Percentiles rank a stretch among this genome's conserved stretches.
Evolutionary conservation across 2,797 vertebrate genomes (phyloP).

Genomic region (Coreius guichenoti): DNA sequence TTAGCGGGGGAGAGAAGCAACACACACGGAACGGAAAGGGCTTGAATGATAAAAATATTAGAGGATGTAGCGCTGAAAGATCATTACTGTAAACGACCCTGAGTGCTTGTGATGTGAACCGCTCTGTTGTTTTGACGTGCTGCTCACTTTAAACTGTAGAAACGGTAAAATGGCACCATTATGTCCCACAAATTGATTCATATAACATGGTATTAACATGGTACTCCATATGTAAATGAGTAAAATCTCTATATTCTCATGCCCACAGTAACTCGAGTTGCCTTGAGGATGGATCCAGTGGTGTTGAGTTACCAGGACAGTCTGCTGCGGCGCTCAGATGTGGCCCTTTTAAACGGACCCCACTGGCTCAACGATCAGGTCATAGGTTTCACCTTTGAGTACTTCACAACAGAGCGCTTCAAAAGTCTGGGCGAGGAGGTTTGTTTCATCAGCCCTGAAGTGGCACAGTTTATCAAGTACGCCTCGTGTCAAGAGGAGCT

Average conservation of each 20-base stretch:
- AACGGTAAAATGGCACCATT: too few species aligned
- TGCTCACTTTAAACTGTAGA: too few species aligned
- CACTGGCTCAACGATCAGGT: constrained; percentile 96
- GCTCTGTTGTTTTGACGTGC: too few species aligned
- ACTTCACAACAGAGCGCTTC: constrained; percentile 85
- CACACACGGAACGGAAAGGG: too few species aligned
- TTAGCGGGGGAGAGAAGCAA: too few species aligned
- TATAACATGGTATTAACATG: too few species aligned
- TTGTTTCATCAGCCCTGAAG: constrained; percentile 93
- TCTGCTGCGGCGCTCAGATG: constrained; percentile 89
- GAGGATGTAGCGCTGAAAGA: too few species aligned
- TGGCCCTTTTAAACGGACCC: constrained; percentile 89
- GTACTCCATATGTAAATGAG: neutral
- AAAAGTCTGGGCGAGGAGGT: constrained; percentile 75
- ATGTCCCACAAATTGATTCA: too few species aligned
- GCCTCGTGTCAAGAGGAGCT: constrained; percentile 86
- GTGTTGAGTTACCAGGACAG: constrained; percentile 97
- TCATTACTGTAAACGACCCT: too few species aligned
- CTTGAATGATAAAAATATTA: too few species aligned
- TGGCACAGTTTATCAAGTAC: constrained; percentile 98
- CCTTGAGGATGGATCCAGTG: constrained; percentile 88
- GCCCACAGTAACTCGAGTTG: constrained; percentile 62
- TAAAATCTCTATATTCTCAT: neutral
- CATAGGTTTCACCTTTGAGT: constrained; percentile 97
- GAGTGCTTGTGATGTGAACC: too few species aligned